phyloP scores from a whole-genome alignment of 1,140 invertebrate species.

The Atta cephalotes region DNA sequence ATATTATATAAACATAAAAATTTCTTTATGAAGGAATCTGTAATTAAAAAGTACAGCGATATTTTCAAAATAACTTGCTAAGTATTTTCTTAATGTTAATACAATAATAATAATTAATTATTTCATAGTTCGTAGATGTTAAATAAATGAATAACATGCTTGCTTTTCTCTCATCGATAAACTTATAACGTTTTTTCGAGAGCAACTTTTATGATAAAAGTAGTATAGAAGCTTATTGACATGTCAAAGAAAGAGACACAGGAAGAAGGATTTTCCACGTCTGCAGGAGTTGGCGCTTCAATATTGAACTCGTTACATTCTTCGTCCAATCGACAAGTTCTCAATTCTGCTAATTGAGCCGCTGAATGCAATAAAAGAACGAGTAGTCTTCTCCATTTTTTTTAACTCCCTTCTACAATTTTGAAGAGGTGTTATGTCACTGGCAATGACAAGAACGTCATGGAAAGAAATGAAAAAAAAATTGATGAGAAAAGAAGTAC shows the following conservation, averaged over 20 bases:
- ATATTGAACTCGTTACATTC: slow-evolving; percentile 59
- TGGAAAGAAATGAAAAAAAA: slow-evolving; percentile 23
- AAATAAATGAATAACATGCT: slow-evolving; percentile 5
- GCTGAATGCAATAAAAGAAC: slow-evolving; percentile 47
- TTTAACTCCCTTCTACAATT: neutral
- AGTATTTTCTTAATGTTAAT: neutral
- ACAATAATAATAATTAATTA: slow-evolving; percentile 36
- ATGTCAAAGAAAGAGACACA: neutral
- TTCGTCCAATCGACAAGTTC: slow-evolving; percentile 47
- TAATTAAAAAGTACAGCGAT: neutral
- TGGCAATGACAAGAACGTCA: slow-evolving; percentile 9
- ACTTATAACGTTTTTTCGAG: slow-evolving; percentile 28
- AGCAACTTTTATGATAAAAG: slow-evolving; percentile 28
- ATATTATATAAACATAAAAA: neutral
- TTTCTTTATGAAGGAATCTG: neutral
- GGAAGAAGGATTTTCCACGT: slow-evolving; percentile 39
- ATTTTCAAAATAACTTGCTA: neutral
- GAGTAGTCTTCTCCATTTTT: slow-evolving; percentile 5
- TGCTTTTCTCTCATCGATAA: slow-evolving; percentile 11
- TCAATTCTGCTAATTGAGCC: slow-evolving; percentile 68
- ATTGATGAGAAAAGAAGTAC: slow-evolving; percentile 27
- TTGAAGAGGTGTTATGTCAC: neutral
- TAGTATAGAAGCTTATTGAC: slow-evolving; percentile 51
- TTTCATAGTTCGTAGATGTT: neutral
- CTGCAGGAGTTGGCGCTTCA: slow-evolving; percentile 33